Evolutionary conservation across 2,888 invertebrate species (phyloP).

Genomic region (Liposcelis brunnea): DNA sequence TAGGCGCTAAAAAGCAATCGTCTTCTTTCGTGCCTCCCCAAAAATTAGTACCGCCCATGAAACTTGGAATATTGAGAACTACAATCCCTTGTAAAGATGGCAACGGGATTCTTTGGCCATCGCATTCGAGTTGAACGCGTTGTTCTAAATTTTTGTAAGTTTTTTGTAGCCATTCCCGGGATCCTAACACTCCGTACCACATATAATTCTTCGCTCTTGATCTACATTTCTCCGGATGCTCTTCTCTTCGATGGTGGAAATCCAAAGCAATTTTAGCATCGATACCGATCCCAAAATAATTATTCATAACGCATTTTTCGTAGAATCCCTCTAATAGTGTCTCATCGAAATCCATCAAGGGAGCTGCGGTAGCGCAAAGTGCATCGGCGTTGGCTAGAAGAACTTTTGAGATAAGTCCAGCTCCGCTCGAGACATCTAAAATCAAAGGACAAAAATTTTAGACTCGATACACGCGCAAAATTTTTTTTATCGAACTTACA

Average conservation of each 20-base stretch:
- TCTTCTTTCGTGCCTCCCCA: slow-evolving; percentile 92
- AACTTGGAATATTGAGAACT: slow-evolving; percentile 89
- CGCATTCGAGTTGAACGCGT: slow-evolving; percentile 86
- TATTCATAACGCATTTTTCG: slow-evolving; percentile 95
- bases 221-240: slow-evolving; percentile 90
- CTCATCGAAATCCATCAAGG: slow-evolving; percentile 84
- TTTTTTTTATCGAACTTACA: too few species aligned
- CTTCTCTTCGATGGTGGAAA: slow-evolving; percentile 92
- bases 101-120: slow-evolving; percentile 85
- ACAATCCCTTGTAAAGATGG: slow-evolving; percentile 95
- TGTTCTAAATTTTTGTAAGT: slow-evolving; percentile 94
- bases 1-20: slow-evolving; percentile 79
- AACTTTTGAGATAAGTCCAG: slow-evolving; percentile 87
- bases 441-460: too few species aligned
- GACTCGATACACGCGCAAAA: too few species aligned
- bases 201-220: slow-evolving; percentile 89
- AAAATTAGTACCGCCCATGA: slow-evolving; percentile 97
- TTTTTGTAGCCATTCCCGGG: slow-evolving; percentile 67
- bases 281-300: slow-evolving; percentile 95
- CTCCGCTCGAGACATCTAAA: slow-evolving; percentile 29
- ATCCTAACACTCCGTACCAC: slow-evolving; percentile 78
- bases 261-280: slow-evolving; percentile 95
- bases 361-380: slow-evolving; percentile 88
- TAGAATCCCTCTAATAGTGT: slow-evolving; percentile 73
- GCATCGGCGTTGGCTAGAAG: slow-evolving; percentile 91